Conservation (phyloP, 2,113 vertebrate genomes). For the Cottus gobio region DNA sequence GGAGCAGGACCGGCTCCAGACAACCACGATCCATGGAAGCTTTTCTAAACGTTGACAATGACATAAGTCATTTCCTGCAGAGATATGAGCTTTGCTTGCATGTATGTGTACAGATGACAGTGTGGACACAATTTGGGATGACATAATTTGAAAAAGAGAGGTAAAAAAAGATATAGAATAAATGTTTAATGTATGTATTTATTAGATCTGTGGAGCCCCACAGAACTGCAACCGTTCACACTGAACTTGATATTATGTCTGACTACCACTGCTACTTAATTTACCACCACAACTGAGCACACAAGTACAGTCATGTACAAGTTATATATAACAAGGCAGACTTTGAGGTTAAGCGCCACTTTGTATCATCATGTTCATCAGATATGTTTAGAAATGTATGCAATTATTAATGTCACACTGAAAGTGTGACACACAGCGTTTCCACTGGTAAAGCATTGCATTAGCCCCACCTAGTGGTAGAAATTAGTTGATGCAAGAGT, state of each 20-base stretch:
- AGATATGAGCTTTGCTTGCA: neutral
- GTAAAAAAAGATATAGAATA: no score
- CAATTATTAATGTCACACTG: neutral
- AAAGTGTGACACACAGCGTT: neutral
- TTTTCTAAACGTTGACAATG: neutral
- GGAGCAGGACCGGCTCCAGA: no score
- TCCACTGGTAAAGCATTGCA: neutral
- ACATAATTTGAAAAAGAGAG: conserved; percentile 21
- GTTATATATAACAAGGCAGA: neutral
- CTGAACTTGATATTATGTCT: neutral
- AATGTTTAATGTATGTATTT: conserved; percentile 33
- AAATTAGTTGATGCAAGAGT: neutral
- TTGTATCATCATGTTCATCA: neutral
- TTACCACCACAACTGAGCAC: neutral
- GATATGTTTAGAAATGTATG: neutral
- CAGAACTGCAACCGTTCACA: neutral
- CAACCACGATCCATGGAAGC: no score
- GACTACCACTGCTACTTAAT: neutral
- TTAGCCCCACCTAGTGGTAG: conserved; percentile 60
- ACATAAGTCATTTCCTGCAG: neutral
- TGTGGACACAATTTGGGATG: conserved; percentile 7
- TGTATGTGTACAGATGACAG: conserved; percentile 8
- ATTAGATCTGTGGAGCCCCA: conserved; percentile 6
- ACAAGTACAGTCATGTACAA: neutral
- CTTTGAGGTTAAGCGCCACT: neutral